Conservation (phyloP, 2,113 vertebrate species). For the Tympanuchus pallidicinctus region DNA sequence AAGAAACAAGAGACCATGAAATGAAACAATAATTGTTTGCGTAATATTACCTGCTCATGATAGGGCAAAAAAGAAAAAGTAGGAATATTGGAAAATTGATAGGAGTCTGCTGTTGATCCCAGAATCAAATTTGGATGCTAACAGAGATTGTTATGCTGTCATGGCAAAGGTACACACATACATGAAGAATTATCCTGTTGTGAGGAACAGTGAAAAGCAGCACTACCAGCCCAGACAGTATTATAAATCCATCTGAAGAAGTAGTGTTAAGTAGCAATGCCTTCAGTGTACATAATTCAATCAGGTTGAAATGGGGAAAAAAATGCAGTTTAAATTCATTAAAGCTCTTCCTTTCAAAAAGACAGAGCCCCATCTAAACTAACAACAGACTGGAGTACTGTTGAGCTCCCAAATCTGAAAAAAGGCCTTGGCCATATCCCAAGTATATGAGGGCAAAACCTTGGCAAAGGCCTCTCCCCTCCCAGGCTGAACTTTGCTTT, state of each 20-base stretch:
- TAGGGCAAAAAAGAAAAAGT: not conserved
- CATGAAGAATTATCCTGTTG: not conserved
- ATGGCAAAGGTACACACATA: not conserved
- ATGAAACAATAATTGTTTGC: not conserved
- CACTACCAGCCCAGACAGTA: not conserved
- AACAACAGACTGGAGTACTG: not conserved
- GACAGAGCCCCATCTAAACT: not conserved
- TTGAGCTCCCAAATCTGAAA: not conserved
- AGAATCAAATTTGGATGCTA: not conserved
- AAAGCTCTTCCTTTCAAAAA: not conserved
- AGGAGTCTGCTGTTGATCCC: not conserved
- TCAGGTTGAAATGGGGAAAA: not conserved
- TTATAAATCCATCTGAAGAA: not conserved
- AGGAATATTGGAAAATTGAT: not conserved
- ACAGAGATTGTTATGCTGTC: not conserved
- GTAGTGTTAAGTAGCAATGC: not conserved
- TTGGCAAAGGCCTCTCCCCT: not conserved
- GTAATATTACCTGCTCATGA: not conserved
- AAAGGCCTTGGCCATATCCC: constrained; percentile 32
- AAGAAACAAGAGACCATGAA: not conserved
- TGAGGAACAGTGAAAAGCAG: not conserved
- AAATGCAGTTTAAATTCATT: not conserved
- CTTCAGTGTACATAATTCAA: not conserved
- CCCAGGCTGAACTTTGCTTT: constrained; percentile 25
- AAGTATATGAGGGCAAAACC: constrained; percentile 32